Evolutionary conservation across 1,140 invertebrate genomes (phyloP).

Genomic region (Hydropsyche tenuis): DNA sequence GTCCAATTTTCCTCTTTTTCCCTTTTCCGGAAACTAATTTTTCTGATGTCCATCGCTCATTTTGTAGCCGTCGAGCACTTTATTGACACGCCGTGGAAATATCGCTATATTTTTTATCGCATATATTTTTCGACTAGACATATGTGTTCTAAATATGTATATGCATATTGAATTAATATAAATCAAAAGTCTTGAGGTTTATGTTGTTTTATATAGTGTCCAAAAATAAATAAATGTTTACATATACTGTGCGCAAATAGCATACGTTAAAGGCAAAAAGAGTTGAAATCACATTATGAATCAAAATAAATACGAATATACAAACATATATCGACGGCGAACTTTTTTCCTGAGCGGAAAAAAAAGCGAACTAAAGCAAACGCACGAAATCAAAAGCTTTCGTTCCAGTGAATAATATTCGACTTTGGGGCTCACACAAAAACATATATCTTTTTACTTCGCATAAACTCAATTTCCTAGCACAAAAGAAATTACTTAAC

Average conservation of each 20-base stretch:
- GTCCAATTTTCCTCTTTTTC: not conserved
- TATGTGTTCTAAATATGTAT: no score
- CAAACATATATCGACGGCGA: no score
- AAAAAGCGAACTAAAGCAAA: constrained; percentile 9
- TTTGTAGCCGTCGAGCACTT: not conserved
- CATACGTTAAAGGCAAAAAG: no score
- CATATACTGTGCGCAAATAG: no score
- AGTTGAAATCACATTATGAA: no score
- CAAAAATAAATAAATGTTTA: no score
- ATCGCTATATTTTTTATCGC: no score
- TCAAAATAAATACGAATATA: no score
- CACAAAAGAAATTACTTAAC: constrained; percentile 29
- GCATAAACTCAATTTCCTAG: constrained; percentile 24
- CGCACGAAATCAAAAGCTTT: constrained; percentile 20
- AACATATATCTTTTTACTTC: constrained; percentile 27
- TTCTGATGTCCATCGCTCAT: not conserved
- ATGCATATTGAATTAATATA: no score
- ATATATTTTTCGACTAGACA: no score
- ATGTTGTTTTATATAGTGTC: no score
- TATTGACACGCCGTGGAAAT: not conserved
- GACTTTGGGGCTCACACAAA: constrained; percentile 5
- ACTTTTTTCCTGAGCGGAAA: not conserved
- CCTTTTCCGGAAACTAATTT: constrained; percentile 5
- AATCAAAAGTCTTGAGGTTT: no score
- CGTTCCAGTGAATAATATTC: constrained; percentile 20